Conservation (phyloP, 2,888 invertebrate genomes). For the Tenthredo scrophulariae region DNA sequence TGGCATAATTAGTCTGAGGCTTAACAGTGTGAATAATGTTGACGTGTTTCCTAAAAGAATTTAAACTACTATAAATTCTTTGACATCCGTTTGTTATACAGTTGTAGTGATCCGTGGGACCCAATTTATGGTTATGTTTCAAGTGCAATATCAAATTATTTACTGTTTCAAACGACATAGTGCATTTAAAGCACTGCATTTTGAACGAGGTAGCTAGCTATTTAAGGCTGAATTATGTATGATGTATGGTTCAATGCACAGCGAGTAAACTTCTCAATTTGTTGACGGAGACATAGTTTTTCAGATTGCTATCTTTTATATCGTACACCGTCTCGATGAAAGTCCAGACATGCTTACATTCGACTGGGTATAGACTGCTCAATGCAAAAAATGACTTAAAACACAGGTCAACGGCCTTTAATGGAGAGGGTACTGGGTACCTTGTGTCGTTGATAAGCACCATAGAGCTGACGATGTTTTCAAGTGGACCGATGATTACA, state of each 20-base stretch:
- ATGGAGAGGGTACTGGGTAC: conserved; percentile 29
- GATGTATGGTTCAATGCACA: too few relatives aligned
- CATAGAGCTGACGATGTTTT: conserved; percentile 13
- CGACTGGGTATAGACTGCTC: conserved; percentile 39
- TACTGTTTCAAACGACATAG: conserved; percentile 22
- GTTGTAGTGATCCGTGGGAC: conserved; percentile 26
- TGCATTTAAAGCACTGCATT: conserved; percentile 41
- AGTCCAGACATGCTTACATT: conserved; percentile 40
- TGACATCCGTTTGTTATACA: conserved; percentile 18
- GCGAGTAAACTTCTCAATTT: conserved; percentile 22
- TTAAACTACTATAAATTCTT: conserved; percentile 11
- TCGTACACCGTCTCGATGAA: conserved; percentile 20
- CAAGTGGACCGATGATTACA: background rate
- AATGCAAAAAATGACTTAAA: conserved; percentile 39
- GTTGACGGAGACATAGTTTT: conserved; percentile 20
- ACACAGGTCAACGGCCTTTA: conserved; percentile 45
- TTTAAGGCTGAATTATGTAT: too few relatives aligned
- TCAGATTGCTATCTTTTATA: conserved; percentile 13
- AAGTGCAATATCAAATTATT: conserved; percentile 14
- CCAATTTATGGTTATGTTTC: background rate
- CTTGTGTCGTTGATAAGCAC: conserved; percentile 41
- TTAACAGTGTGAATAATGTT: background rate
- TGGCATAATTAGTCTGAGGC: background rate
- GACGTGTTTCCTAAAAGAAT: conserved; percentile 43
- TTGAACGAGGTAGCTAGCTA: background rate